Evolutionary conservation across 2,888 invertebrate species (phyloP).

Genomic region (Ceratothoa steindachneri): DNA sequence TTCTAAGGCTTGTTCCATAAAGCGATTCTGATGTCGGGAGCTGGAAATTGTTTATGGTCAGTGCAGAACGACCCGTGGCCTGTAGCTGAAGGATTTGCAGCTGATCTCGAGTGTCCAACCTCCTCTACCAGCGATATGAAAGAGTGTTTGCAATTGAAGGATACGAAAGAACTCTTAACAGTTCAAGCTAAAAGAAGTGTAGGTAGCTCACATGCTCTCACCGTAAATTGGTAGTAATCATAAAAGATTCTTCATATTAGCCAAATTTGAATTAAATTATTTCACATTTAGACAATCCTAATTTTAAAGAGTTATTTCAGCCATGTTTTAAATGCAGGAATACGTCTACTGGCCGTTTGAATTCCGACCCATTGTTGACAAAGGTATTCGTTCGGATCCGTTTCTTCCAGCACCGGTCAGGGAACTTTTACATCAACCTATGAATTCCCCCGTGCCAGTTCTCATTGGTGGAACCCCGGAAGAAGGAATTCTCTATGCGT

Average conservation of each 20-base stretch:
- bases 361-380: conserved; percentile 51
- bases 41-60: conserved; percentile 41
- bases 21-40: conserved; percentile 37
- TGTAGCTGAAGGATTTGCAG: conserved; percentile 20
- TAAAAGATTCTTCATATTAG: too few relatives aligned
- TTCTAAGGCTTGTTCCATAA: conserved; percentile 34
- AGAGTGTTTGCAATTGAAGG: conserved; percentile 29
- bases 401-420: conserved; percentile 46
- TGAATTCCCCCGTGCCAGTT: conserved; percentile 24
- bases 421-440: conserved; percentile 6
- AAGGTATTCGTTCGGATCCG: conserved; percentile 32
- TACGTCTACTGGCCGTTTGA: conserved; percentile 47
- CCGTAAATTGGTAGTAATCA: too few relatives aligned
- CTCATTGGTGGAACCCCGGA: conserved; percentile 35
- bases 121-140: conserved; percentile 15
- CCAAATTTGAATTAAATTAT: not conserved
- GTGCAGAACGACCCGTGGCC: conserved; percentile 23
- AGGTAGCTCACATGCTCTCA: not conserved
- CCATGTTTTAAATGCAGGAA: conserved; percentile 12
- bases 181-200: conserved; percentile 24
- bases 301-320: not conserved
- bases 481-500: conserved; percentile 37
- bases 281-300: not conserved
- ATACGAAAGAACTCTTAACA: conserved; percentile 18
- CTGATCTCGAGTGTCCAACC: conserved; percentile 28